Conservation (phyloP, 2,888 invertebrate species). For the Diaphora mendica region DNA sequence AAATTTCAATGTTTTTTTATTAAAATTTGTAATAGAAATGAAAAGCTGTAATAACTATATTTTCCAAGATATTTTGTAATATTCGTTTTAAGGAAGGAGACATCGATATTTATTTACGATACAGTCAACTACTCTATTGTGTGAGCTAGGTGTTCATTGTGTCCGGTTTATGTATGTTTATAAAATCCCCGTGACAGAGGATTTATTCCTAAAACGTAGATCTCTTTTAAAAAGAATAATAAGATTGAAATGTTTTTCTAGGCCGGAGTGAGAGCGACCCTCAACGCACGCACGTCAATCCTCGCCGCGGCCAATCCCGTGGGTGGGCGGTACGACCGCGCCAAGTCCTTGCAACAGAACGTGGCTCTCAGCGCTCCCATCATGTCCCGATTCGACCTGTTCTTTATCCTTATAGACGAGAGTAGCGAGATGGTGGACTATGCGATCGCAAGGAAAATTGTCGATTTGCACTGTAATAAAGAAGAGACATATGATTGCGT, state of each 20-base stretch:
- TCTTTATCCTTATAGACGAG: constrained; percentile 99
- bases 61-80: no score
- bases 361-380: constrained; percentile 97
- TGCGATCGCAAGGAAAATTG: constrained; percentile 98
- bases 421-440: constrained; percentile 95
- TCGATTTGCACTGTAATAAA: constrained; percentile 96
- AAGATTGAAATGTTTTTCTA: constrained; percentile 57
- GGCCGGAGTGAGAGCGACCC: constrained; percentile 98
- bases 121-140: no score
- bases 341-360: constrained; percentile 97
- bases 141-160: no score
- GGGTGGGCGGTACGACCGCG: constrained; percentile 98
- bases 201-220: no score
- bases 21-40: no score
- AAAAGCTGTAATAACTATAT: no score
- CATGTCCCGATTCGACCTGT: constrained; percentile 99
- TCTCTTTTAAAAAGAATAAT: no score
- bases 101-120: no score
- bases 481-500: constrained; percentile 92
- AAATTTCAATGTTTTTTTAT: no score
- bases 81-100: no score
- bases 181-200: no score
- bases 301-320: constrained; percentile 99
- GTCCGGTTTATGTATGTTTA: no score
- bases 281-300: constrained; percentile 99